Evolutionary conservation across 1,140 invertebrate genomes (phyloP), one percentile per base, ranked within the genome.

Genomic region (Saccostrea cuccullata): DNA sequence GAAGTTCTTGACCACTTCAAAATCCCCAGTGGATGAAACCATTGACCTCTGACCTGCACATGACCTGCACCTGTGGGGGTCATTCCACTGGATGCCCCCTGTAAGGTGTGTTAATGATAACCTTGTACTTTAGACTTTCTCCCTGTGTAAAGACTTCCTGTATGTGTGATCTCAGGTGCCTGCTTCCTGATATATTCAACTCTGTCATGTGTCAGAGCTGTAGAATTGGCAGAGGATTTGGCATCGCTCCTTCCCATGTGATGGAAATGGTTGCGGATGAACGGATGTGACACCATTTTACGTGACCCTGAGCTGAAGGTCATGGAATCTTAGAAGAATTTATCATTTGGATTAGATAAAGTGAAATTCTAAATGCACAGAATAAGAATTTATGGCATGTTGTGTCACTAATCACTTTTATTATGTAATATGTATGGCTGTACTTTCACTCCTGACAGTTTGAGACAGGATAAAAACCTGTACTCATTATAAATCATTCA

Each of bases 311-410:
- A 77, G 23, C 70, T 77, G 23, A 36, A 77, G 70, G 70, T 77
- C 70, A 77, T 77, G 70, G 70, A 77, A 77, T 77, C 70, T 77
- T 30, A 77, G 70, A 77, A 77, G 70, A 77, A 77, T 77, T 77
- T 77, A 77, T 77, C 70, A 77, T 77, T 77, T 77, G 70, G 70
- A 77, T 77, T 77, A 77, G 70, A 77, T 77, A 77, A 77, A 26
- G 23, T 77, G 70, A 77, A 77, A 77, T 77, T 77, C 70, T 77
- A 77, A 77, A 77, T 77, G 70, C 30, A 30, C 26, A 30, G 70
- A 77, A 77, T 77, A 77, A 77, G 70, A 77, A 77, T 77, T 77
- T 77, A 77, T 77, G 70, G 70, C 70, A 77, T 77, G 23, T 40
- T 77, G 26, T 77, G 70, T 77, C 70, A 77, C 70, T 77, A 77